Conservation (phyloP, 2,888 invertebrate genomes). For the Schrankia costaestrigalis region DNA sequence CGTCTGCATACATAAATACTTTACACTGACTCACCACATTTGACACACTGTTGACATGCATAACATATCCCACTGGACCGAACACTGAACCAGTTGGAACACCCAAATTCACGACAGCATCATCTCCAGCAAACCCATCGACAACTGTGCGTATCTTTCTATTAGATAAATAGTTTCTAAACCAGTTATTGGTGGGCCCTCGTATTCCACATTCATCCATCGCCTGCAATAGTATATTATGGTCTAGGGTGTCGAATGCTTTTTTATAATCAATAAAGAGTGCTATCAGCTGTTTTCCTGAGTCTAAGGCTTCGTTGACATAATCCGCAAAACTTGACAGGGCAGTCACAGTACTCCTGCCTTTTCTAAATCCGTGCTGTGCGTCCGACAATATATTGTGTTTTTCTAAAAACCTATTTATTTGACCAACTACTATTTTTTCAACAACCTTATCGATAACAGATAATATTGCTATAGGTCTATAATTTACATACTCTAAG, state of each 20-base stretch:
- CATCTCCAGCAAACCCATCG: not conserved
- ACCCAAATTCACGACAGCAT: not conserved
- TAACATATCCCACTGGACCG: too few species aligned
- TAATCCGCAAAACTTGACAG: not conserved
- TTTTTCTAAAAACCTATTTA: not conserved
- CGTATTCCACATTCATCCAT: conserved; percentile 8
- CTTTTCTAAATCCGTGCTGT: too few species aligned
- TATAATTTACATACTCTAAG: conserved; percentile 2
- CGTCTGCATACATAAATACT: too few species aligned
- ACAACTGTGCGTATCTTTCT: conserved; percentile 1
- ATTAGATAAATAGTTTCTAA: conserved; percentile 1
- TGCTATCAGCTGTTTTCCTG: too few species aligned
- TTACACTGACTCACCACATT: too few species aligned
- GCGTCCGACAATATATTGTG: not conserved
- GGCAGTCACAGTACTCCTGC: not conserved
- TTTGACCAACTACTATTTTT: not conserved
- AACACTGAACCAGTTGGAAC: conserved; percentile 6
- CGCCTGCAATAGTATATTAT: too few species aligned
- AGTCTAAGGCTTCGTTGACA: not conserved
- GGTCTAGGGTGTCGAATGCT: too few species aligned
- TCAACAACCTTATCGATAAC: conserved; percentile 1
- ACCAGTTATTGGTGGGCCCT: conserved; percentile 1
- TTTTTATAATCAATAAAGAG: too few species aligned
- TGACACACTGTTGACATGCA: too few species aligned
- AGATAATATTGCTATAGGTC: conserved; percentile 3